Evolutionary conservation across 2,797 vertebrate genomes (phyloP), one percentile per base, ranked within the genome.

Genomic region (Oryzias sinensis): DNA sequence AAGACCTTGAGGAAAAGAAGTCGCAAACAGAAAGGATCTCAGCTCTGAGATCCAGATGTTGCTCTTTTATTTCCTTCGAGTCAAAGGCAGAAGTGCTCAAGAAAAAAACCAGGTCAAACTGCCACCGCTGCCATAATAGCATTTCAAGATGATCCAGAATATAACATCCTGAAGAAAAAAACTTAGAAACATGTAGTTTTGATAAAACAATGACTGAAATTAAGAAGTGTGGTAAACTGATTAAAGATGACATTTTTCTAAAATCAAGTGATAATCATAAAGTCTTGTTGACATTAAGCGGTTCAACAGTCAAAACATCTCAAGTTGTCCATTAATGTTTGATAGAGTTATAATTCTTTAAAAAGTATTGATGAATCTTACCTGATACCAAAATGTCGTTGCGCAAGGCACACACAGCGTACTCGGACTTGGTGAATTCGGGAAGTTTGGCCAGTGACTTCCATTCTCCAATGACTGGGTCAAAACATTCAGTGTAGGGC

Each of bases 361-460:
- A 27, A 16, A 44, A 47, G 53, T 42, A 3, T 5, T 53, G 16
- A 1, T 1, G 20, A 46, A 11, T 68, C 87, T 94, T 89, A 99
- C 97, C 97, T 92, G 97, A 99, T 76, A 99, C 96, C 72, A 99
- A 93, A 56, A 99, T 98, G 82, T 99, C 97, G 44, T 99, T 99
- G 81, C 97, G 94, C 14, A 99, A 92, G 53, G 97, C 96, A 15
- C 97, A 99, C 57, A 99, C 97, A 0, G 97, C 97, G 33, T 99
- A 99, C 74, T 99, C 97, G 14, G 97, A 99, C 77, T 99, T 99
- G 65, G 97, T 99, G 76, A 98, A 99, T 80, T 99, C 97, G 1
- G 97, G 97, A 24, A 99, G 93, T 74, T 99, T 99, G 62, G 96
- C 95, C 87, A 99, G 89, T 0, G 97, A 96, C 66, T 95, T 99